Conservation (phyloP, 2,888 invertebrate species). For the Mythimna impura region DNA sequence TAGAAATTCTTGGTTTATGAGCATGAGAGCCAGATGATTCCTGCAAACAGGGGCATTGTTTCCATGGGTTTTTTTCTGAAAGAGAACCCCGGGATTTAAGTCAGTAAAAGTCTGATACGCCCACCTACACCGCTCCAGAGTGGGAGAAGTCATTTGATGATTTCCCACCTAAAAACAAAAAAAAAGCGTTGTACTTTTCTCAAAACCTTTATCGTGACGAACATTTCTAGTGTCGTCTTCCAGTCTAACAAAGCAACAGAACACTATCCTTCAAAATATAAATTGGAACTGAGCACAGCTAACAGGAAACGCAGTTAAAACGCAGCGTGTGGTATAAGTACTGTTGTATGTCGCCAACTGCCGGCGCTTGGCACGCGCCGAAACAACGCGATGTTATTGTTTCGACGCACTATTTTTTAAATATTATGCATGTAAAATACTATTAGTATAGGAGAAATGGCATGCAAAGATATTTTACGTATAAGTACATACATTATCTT, state of each 20-base stretch:
- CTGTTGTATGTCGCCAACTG: constrained; percentile 22
- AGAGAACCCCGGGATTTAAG: too few species aligned
- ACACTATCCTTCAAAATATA: neutral
- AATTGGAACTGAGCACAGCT: neutral
- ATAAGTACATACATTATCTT: too few species aligned
- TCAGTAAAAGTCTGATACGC: too few species aligned
- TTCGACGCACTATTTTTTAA: neutral
- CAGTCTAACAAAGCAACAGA: neutral
- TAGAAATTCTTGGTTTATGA: too few species aligned
- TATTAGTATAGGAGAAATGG: neutral
- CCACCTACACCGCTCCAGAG: too few species aligned
- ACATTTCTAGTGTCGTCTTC: neutral
- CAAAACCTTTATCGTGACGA: neutral
- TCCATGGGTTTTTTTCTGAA: too few species aligned
- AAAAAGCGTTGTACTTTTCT: neutral
- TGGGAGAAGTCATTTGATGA: too few species aligned
- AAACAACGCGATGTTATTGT: constrained; percentile 4
- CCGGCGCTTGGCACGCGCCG: constrained; percentile 44
- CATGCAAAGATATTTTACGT: neutral
- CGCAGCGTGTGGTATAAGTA: constrained; percentile 36
- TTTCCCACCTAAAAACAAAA: too few species aligned
- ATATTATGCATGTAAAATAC: constrained; percentile 10
- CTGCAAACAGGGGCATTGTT: too few species aligned
- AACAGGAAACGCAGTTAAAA: constrained; percentile 33
- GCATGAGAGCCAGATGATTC: too few species aligned